Percentiles rank a stretch among this genome's conserved stretches.
These are phyloP conservation scores for Aphidius gifuensis DNA, from an alignment of 1,140 invertebrate species.

Conservation along the genomic window DNA sequence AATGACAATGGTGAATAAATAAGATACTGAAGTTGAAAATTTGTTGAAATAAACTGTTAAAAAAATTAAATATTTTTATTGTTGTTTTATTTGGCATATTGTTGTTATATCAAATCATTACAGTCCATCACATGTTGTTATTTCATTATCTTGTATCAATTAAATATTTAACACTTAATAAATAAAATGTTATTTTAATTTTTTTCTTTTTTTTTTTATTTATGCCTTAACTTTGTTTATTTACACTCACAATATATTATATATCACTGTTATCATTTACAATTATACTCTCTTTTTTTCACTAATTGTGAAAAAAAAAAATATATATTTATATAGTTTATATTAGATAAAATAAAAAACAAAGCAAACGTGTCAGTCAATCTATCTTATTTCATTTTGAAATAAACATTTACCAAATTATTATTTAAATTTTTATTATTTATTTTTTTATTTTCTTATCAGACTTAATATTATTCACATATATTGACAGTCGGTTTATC, in stretches of 20 bases:
- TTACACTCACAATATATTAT: constrained; percentile 53
- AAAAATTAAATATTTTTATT: background rate
- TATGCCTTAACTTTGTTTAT: constrained; percentile 48
- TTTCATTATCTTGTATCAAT: background rate
- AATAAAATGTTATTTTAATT: too few relatives aligned
- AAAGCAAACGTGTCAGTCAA: too few relatives aligned
- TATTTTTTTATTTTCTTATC: too few relatives aligned
- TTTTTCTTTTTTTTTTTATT: constrained; percentile 8
- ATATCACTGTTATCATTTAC: constrained; percentile 51
- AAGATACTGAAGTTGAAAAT: too few relatives aligned
- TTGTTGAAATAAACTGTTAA: too few relatives aligned
- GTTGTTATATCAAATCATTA: too few relatives aligned
- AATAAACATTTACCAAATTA: too few relatives aligned
- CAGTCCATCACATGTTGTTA: background rate
- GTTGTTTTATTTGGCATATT: too few relatives aligned
- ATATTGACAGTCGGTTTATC: constrained; percentile 3
- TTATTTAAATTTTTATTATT: too few relatives aligned
- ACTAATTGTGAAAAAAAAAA: background rate
- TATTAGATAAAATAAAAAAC: background rate
- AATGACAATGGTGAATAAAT: too few relatives aligned
- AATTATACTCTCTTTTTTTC: constrained; percentile 27
- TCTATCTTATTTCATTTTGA: too few relatives aligned
- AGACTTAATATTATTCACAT: background rate
- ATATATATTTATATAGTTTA: background rate
- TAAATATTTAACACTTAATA: too few relatives aligned